Percentiles rank a stretch among this genome's conserved stretches.
Conservation (phyloP, 1,140 invertebrate genomes). For the Platyscapa corneri region DNA sequence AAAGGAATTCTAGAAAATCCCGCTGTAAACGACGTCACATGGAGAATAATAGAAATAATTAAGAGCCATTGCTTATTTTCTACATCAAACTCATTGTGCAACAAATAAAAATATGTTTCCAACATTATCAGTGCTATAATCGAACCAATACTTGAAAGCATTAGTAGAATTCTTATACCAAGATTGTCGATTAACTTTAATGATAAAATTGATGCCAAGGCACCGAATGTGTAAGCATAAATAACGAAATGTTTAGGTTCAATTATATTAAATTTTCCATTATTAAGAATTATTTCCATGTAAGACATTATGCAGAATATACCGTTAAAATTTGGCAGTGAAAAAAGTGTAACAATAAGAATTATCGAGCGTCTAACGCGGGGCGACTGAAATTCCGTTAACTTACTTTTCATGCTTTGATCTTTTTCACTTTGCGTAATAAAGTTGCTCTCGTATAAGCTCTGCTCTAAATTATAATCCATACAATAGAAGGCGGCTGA, state of each 20-base stretch:
- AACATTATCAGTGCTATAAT: slow-evolving; percentile 72
- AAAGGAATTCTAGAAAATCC: slow-evolving; percentile 82
- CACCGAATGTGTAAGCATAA: slow-evolving; percentile 79
- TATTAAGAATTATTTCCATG: slow-evolving; percentile 82
- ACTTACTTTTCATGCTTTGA: not conserved
- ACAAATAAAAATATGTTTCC: slow-evolving; percentile 78
- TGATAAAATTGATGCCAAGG: slow-evolving; percentile 76
- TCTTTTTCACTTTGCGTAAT: not conserved
- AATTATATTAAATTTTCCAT: slow-evolving; percentile 73
- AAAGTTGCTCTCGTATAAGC: not conserved
- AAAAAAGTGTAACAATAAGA: slow-evolving; percentile 79
- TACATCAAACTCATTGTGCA: slow-evolving; percentile 71
- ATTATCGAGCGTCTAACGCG: slow-evolving; percentile 75
- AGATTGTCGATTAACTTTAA: slow-evolving; percentile 80
- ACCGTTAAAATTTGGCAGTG: slow-evolving; percentile 84
- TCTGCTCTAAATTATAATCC: not conserved
- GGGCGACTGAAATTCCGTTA: not conserved
- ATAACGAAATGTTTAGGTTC: slow-evolving; percentile 76
- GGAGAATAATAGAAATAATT: slow-evolving; percentile 48
- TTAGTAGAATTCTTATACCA: slow-evolving; percentile 80
- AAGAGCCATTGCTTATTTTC: slow-evolving; percentile 54
- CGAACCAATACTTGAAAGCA: slow-evolving; percentile 77
- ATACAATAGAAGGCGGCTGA: slow-evolving; percentile 16
- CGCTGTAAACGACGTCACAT: slow-evolving; percentile 72
- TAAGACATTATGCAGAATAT: slow-evolving; percentile 84